phyloP scores from a whole-genome alignment of 1,140 invertebrate species.

The Drosophila nigrodunni region DNA sequence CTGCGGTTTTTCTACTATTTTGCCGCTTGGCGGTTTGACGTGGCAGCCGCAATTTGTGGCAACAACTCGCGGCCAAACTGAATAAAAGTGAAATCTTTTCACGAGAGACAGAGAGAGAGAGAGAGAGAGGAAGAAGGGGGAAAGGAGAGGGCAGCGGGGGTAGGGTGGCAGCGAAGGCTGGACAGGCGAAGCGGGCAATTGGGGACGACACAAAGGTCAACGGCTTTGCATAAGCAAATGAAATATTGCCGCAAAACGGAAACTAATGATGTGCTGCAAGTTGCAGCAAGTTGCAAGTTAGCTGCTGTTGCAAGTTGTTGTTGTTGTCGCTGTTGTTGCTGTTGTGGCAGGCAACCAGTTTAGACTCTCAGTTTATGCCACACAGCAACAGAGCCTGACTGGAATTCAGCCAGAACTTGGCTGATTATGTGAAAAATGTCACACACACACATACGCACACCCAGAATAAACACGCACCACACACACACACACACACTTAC shows the following conservation, averaged over 20 bases:
- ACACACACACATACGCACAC: constrained; percentile 49
- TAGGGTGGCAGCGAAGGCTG: background rate
- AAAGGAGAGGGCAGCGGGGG: constrained; percentile 14
- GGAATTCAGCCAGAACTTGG: constrained; percentile 74
- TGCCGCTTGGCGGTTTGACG: constrained; percentile 31
- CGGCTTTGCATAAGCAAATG: constrained; percentile 76
- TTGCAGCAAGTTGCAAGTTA: constrained; percentile 17
- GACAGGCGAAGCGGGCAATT: background rate
- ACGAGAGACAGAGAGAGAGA: background rate
- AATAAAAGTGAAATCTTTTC: constrained; percentile 71
- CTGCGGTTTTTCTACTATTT: too few species aligned
- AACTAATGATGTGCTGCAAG: constrained; percentile 82
- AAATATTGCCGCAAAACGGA: constrained; percentile 84
- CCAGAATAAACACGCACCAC: background rate
- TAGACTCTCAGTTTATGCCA: constrained; percentile 32
- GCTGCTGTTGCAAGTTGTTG: constrained; percentile 13
- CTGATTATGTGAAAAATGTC: constrained; percentile 82
- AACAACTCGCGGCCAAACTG: constrained; percentile 14
- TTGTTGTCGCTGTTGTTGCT: constrained; percentile 1
- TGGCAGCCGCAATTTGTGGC: constrained; percentile 43
- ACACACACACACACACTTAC: constrained; percentile 13
- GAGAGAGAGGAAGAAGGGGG: background rate
- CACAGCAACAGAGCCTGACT: constrained; percentile 51
- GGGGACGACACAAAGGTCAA: constrained; percentile 60
- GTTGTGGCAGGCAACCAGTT: constrained; percentile 36